These are phyloP conservation scores for Poeciliopsis turneri DNA, from an alignment of 2,797 vertebrate genomes.

Conservation along the genomic window DNA sequence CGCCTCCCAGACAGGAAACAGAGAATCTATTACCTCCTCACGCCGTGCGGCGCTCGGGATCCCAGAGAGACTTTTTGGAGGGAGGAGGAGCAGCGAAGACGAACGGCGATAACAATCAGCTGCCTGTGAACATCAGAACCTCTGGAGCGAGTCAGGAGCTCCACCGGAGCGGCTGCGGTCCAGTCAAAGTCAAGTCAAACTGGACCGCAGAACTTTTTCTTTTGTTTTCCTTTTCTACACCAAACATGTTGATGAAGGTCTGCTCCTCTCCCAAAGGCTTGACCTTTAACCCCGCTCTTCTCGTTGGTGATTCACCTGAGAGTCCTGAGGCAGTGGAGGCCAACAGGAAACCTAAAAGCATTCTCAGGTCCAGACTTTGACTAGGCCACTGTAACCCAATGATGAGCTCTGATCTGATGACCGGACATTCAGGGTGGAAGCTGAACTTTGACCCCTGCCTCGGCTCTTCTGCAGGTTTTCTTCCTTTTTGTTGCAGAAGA, in stretches of 20 bases:
- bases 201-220: not conserved
- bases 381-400: not conserved
- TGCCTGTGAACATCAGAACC: conserved; percentile 31
- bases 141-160: conserved; percentile 42
- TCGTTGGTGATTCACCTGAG: not conserved
- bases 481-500: not conserved
- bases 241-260: not conserved
- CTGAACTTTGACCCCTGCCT: not conserved
- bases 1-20: conserved; percentile 45
- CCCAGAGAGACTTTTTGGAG: conserved; percentile 59
- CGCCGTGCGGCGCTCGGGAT: conserved; percentile 23
- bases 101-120: conserved; percentile 60
- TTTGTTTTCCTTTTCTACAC: not conserved
- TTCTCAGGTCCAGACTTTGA: not conserved
- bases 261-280: not conserved
- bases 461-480: not conserved
- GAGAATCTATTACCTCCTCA: conserved; percentile 58
- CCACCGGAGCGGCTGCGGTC: conserved; percentile 27
- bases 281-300: not conserved
- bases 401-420: not conserved
- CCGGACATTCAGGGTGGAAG: not conserved
- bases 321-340: not conserved
- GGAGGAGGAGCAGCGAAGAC: conserved; percentile 37
- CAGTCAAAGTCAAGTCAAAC: conserved; percentile 41
- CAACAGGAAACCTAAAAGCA: not conserved